These are phyloP conservation scores for Huso huso DNA, from an alignment of 2,797 vertebrate genomes.

Conservation along the genomic window DNA sequence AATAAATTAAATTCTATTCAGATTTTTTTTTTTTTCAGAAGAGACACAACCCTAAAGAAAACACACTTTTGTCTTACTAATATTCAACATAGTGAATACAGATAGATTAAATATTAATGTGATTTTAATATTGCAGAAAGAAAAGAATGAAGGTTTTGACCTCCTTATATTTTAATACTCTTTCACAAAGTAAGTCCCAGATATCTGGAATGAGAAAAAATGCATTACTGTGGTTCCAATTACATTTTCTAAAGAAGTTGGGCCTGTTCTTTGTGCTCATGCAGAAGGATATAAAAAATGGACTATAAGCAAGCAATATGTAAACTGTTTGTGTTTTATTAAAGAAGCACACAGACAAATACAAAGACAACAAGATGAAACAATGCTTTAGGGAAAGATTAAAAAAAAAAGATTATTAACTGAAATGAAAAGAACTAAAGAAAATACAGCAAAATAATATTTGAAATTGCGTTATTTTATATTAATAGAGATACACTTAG, in stretches of 20 bases:
- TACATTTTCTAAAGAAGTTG: not conserved
- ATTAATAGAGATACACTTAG: no score
- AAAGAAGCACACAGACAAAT: no score
- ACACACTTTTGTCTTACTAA: not conserved
- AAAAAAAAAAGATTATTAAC: no score
- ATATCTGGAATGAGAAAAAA: slow-evolving; percentile 23
- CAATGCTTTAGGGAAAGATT: no score
- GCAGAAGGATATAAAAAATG: not conserved
- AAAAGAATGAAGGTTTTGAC: slow-evolving; percentile 37
- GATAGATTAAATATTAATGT: slow-evolving; percentile 39
- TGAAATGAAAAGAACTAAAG: no score
- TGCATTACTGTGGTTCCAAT: not conserved
- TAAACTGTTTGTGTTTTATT: no score
- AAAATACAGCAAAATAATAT: no score
- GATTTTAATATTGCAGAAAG: slow-evolving; percentile 38
- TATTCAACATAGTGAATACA: slow-evolving; percentile 25
- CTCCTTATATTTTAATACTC: slow-evolving; percentile 30
- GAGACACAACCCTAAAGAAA: not conserved
- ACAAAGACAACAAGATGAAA: no score
- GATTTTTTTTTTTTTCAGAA: not conserved
- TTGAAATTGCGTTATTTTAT: no score
- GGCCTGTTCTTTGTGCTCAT: not conserved
- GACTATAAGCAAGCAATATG: no score
- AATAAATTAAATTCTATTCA: no score
- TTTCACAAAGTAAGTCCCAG: slow-evolving; percentile 29